Conservation (phyloP, 2,113 vertebrate species). For the Sinocyclocheilus rhinocerous region DNA sequence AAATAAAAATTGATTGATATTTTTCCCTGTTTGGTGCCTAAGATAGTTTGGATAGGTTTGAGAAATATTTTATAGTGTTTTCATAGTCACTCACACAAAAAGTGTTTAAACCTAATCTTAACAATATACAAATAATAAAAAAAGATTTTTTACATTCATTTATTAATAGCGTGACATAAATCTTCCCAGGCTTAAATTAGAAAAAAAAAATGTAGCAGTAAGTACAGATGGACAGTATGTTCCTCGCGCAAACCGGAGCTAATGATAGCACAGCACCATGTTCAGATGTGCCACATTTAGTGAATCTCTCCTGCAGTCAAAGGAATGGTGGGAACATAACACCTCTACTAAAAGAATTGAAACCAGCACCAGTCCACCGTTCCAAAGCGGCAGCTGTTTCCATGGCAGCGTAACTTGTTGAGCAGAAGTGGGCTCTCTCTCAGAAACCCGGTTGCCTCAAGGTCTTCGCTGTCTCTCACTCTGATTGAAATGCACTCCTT, state of each 20-base stretch:
- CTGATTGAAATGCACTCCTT: neutral
- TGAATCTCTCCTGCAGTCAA: conserved; percentile 41
- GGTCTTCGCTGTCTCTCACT: conserved; percentile 23
- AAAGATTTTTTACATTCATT: neutral
- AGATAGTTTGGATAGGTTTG: neutral
- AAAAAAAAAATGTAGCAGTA: conserved; percentile 20
- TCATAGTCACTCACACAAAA: neutral
- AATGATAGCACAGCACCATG: conserved; percentile 19
- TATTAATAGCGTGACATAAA: conserved; percentile 2
- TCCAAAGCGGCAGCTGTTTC: conserved; percentile 49
- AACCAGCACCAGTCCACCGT: conserved; percentile 34
- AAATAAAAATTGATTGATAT: no score
- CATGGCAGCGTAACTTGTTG: conserved; percentile 51
- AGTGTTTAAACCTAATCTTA: neutral
- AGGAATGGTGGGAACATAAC: conserved; percentile 56
- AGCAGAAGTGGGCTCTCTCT: conserved; percentile 29
- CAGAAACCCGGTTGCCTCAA: conserved; percentile 15
- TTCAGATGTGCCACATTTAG: conserved; percentile 27
- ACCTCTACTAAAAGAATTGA: conserved; percentile 51
- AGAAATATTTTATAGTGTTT: neutral
- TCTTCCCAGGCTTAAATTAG: conserved; percentile 29
- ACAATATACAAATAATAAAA: neutral
- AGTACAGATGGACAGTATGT: conserved; percentile 26
- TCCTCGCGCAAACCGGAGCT: conserved; percentile 11
- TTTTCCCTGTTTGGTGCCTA: neutral